phyloP scores from a whole-genome alignment of 2,797 vertebrate species.

The Hoplostethus mediterraneus region DNA sequence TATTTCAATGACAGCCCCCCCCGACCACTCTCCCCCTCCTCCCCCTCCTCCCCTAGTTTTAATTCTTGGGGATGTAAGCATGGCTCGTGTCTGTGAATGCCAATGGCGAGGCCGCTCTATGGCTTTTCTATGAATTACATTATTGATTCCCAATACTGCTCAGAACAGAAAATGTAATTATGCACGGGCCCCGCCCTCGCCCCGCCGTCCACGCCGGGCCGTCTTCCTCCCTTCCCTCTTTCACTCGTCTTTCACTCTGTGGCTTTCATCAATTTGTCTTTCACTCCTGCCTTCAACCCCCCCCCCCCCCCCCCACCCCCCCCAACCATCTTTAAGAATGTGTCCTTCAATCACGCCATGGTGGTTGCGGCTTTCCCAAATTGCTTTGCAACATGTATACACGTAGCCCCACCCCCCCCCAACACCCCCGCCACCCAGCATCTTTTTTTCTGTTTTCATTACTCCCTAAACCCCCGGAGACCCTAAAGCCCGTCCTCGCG shows the following conservation, averaged over 20 bases:
- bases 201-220: conserved; percentile 42
- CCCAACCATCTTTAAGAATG: conserved; percentile 26
- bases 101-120: conserved; percentile 76
- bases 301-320: conserved; percentile 8
- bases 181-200: conserved; percentile 83
- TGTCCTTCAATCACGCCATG: conserved; percentile 55
- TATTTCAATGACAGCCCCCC: conserved; percentile 72
- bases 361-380: conserved; percentile 12
- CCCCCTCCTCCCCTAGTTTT: conserved; percentile 41
- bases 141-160: conserved; percentile 92
- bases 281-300: conserved; percentile 11
- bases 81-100: conserved; percentile 74
- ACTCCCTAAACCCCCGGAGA: conserved; percentile 8
- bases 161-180: conserved; percentile 93
- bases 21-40: background rate
- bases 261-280: conserved; percentile 59
- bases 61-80: conserved; percentile 76
- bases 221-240: conserved; percentile 40
- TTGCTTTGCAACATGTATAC: conserved; percentile 21
- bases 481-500: background rate
- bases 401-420: background rate
- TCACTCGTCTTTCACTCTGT: conserved; percentile 43
- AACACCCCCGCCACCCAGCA: background rate
- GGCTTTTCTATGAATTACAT: conserved; percentile 89
- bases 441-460: conserved; percentile 5